Percentiles rank a stretch among this genome's conserved stretches.
These are phyloP conservation scores for Platyscapa corneri DNA, from an alignment of 1,140 invertebrate genomes.

Conservation along the genomic window DNA sequence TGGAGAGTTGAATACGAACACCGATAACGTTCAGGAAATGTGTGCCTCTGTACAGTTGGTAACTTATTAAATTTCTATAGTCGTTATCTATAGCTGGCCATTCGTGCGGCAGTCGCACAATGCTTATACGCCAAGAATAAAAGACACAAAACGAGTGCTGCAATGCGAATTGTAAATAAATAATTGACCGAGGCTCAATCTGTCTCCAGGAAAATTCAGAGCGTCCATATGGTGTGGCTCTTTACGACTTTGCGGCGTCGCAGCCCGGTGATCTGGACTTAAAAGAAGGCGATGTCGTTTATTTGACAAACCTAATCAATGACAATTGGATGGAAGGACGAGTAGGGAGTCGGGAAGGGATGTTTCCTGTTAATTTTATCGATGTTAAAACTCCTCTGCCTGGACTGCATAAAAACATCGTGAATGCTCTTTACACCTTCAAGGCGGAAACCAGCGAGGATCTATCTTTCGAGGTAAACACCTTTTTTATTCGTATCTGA, in stretches of 20 bases:
- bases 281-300: constrained; percentile 83
- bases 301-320: constrained; percentile 81
- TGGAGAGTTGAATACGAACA: background rate
- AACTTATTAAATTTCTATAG: background rate
- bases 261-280: constrained; percentile 84
- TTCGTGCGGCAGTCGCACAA: too few relatives aligned
- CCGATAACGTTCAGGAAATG: background rate
- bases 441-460: constrained; percentile 78
- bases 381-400: constrained; percentile 83
- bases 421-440: constrained; percentile 78
- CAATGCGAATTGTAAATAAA: background rate
- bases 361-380: constrained; percentile 88
- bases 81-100: background rate
- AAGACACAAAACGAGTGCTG: too few relatives aligned
- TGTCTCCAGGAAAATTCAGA: constrained; percentile 64
- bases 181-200: constrained; percentile 14
- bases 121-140: too few relatives aligned
- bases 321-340: constrained; percentile 87
- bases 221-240: constrained; percentile 81
- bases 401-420: constrained; percentile 65
- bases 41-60: background rate
- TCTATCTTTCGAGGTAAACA: constrained; percentile 75
- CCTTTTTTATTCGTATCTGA: too few relatives aligned
- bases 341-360: constrained; percentile 79
- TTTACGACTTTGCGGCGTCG: constrained; percentile 83